A percentile compares a stretch with the other conserved stretches of the same genome.
Evolutionary conservation across 1,140 invertebrate genomes (phyloP).

Genomic region (Trichomalopsis sarcophagae): DNA sequence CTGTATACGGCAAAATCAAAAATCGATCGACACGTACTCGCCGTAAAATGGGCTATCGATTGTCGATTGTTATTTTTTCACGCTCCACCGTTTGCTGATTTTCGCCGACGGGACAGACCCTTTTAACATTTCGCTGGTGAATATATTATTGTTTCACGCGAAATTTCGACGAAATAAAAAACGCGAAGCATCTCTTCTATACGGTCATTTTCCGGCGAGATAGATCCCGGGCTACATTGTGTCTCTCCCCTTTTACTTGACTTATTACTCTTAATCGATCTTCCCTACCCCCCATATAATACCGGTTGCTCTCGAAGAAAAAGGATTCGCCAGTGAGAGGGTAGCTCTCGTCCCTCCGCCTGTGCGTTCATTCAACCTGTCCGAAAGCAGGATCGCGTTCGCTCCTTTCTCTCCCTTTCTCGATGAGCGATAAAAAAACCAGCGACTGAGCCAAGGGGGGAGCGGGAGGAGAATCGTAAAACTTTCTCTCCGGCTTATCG

Average conservation of each 20-base stretch:
- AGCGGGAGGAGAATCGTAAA: conserved; percentile 5
- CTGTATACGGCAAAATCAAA: not conserved
- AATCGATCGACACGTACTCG: conserved; percentile 31
- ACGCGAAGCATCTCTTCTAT: too few relatives aligned
- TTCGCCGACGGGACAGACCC: not conserved
- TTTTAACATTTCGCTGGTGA: not conserved
- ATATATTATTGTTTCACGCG: too few relatives aligned
- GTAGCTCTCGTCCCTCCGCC: not conserved
- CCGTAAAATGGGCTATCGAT: conserved; percentile 28
- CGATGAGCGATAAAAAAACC: conserved; percentile 24
- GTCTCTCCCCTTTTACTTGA: not conserved
- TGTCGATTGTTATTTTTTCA: not conserved
- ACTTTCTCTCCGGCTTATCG: conserved; percentile 32
- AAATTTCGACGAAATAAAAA: too few relatives aligned
- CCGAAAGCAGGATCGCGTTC: conserved; percentile 11
- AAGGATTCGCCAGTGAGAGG: conserved; percentile 2
- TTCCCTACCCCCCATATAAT: not conserved
- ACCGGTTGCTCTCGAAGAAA: not conserved
- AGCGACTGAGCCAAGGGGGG: not conserved
- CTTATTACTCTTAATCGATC: conserved; percentile 24
- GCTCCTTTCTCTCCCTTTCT: not conserved
- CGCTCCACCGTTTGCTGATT: not conserved
- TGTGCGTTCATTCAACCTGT: conserved; percentile 21
- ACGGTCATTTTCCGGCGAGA: too few relatives aligned
- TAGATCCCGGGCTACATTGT: too few relatives aligned